Evolutionary conservation across 1,140 invertebrate genomes (phyloP).

Genomic region (Polypedilum vanderplanki): DNA sequence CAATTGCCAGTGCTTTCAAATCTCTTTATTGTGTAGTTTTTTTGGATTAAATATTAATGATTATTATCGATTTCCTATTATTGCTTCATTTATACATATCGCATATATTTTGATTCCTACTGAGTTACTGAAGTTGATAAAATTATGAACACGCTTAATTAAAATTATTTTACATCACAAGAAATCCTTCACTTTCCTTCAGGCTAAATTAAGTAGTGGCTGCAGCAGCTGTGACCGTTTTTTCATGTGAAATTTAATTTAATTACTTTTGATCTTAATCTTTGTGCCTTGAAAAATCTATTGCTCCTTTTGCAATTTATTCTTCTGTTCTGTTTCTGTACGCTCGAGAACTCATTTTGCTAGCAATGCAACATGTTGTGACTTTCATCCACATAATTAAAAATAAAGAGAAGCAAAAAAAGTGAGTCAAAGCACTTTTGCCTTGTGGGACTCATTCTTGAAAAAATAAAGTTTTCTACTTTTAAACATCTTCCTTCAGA

Average conservation of each 20-base stretch:
- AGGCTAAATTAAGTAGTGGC: neutral
- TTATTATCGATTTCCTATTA: slow-evolving; percentile 10
- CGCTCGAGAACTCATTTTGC: neutral
- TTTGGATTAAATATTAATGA: neutral
- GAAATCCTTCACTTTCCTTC: neutral
- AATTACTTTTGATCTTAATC: slow-evolving; percentile 2
- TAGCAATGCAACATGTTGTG: too few species aligned
- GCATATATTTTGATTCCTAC: too few species aligned
- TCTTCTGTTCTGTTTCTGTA: neutral
- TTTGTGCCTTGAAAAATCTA: neutral
- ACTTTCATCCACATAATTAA: too few species aligned
- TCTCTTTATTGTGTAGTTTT: neutral
- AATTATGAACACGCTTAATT: too few species aligned
- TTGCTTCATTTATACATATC: neutral
- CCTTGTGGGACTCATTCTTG: too few species aligned
- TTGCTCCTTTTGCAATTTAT: neutral
- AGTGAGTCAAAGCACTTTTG: too few species aligned
- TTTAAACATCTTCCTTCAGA: too few species aligned
- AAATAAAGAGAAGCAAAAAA: too few species aligned
- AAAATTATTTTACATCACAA: neutral
- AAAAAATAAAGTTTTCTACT: too few species aligned
- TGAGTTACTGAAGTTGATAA: neutral
- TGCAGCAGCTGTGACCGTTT: neutral
- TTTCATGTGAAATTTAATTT: neutral
- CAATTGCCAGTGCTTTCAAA: neutral